Base-by-base conservation (phyloP, 2,888 invertebrate species). In the Urechis unicinctus region DNA sequence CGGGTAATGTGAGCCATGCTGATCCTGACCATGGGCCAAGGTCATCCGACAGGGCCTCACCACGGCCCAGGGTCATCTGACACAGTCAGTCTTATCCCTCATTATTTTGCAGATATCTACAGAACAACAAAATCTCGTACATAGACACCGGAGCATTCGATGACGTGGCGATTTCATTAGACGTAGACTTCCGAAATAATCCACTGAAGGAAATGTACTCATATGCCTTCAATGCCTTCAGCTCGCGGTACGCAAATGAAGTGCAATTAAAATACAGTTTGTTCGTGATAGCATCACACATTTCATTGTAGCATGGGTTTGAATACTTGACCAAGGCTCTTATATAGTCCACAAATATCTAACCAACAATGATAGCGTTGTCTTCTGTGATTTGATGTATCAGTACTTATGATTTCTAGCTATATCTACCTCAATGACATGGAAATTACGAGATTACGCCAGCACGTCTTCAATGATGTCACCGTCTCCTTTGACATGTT, bases 71-170 rank as follows among this genome's bases (percentile, higher is more conserved):
- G n/a, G n/a, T n/a, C n/a, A n/a, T n/a, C n/a, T n/a, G n/a, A n/a
- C n/a, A n/a, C n/a, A n/a, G n/a, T n/a, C n/a, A n/a, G n/a, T n/a
- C n/a, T n/a, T n/a, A n/a, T n/a, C n/a, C n/a, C n/a, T n/a, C n/a
- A n/a, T n/a, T 1, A 9, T 36, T 51, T 17, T 46, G 5, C 49
- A 57, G 57, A 24, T 22, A 48, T 44, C 55, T 58, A 3, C 3
- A 5, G 13, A 43, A 30, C 44, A 68, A 68, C 41, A 57, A 60
- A n/a, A 61, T 70, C 6, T n/a, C n/a, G n/a, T n/a, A n/a, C n/a
- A n/a, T n/a, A n/a, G n/a, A n/a, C n/a, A n/a, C n/a, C n/a, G n/a
- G 48, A 36, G 61, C 60, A 6, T 61, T 62, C 52, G 21, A 49
- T 6, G 17, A 45, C 3, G 52, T 56, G 26, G 29, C 48, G 4